Evolutionary conservation across 2,888 invertebrate species (phyloP).

Genomic region (Morpho achilles): DNA sequence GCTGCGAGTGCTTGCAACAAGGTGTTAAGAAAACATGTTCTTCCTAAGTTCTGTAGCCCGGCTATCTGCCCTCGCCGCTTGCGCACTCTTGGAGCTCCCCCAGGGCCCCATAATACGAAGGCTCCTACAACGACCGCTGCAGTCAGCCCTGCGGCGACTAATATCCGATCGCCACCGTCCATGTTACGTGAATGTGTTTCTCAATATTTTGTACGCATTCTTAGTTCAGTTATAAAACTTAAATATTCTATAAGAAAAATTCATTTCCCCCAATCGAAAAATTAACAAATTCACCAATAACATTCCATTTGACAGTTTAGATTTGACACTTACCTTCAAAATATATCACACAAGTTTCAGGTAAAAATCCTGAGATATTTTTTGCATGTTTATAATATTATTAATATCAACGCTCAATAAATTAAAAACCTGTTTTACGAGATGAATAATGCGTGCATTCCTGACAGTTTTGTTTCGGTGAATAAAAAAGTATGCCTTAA

Average conservation of each 20-base stretch:
- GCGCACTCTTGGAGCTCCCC: constrained; percentile 80
- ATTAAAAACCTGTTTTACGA: too few species aligned
- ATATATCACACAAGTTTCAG: too few species aligned
- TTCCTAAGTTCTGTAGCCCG: constrained; percentile 93
- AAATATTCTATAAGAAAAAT: constrained; percentile 9
- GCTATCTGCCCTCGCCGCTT: constrained; percentile 86
- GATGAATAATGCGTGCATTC: too few species aligned
- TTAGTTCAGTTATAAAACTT: constrained; percentile 6
- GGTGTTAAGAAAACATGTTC: constrained; percentile 96
- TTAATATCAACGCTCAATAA: too few species aligned
- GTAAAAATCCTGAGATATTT: too few species aligned
- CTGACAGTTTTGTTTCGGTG: too few species aligned
- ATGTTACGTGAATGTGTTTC: constrained; percentile 48
- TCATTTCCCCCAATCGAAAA: constrained; percentile 18
- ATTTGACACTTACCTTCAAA: too few species aligned
- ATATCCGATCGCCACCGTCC: constrained; percentile 87
- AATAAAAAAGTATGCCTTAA: background rate
- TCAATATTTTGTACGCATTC: constrained; percentile 13
- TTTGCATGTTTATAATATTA: too few species aligned
- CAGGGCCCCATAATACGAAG: constrained; percentile 90
- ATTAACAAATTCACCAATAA: constrained; percentile 6
- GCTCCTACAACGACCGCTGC: constrained; percentile 90
- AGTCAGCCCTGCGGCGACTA: constrained; percentile 88
- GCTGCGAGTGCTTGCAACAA: constrained; percentile 93
- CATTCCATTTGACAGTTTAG: constrained; percentile 12